A percentile compares a stretch with the other conserved stretches of the same genome.
Evolutionary conservation across 2,888 invertebrate species (phyloP).

Genomic region (Epistrophe grossulariae): DNA sequence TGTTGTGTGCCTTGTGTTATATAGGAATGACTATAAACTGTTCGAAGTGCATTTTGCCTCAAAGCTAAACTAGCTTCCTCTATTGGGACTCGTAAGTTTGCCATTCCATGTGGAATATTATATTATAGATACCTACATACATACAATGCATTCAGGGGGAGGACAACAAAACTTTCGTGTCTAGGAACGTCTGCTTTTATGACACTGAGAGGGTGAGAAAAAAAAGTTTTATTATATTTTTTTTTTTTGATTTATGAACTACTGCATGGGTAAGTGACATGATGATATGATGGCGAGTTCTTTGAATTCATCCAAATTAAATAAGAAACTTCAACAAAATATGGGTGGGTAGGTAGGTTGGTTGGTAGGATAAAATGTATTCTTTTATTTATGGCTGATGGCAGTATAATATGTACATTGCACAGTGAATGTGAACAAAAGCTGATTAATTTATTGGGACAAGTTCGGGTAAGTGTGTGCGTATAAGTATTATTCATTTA

Average conservation of each 20-base stretch:
- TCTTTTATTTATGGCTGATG: neutral
- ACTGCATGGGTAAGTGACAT: slow-evolving; percentile 55
- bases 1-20: slow-evolving; percentile 32
- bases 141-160: slow-evolving; percentile 17
- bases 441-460: slow-evolving; percentile 28
- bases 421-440: slow-evolving; percentile 18
- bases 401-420: neutral
- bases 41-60: slow-evolving; percentile 59
- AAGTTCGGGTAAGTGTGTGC: slow-evolving; percentile 1
- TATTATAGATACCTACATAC: neutral
- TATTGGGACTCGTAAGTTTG: slow-evolving; percentile 37
- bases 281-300: slow-evolving; percentile 35
- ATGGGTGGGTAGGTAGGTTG: slow-evolving; percentile 24
- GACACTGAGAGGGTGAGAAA: slow-evolving; percentile 54
- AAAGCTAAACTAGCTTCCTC: slow-evolving; percentile 25
- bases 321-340: slow-evolving; percentile 29
- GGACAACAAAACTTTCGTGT: slow-evolving; percentile 16
- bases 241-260: slow-evolving; percentile 69
- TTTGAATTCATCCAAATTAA: slow-evolving; percentile 52
- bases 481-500: neutral
- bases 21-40: slow-evolving; percentile 22
- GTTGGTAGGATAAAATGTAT: slow-evolving; percentile 7
- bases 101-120: slow-evolving; percentile 24
- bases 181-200: slow-evolving; percentile 42
- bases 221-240: too few species aligned